Conservation (phyloP, 2,113 vertebrate species). For the Chascanopsetta lugubris region DNA sequence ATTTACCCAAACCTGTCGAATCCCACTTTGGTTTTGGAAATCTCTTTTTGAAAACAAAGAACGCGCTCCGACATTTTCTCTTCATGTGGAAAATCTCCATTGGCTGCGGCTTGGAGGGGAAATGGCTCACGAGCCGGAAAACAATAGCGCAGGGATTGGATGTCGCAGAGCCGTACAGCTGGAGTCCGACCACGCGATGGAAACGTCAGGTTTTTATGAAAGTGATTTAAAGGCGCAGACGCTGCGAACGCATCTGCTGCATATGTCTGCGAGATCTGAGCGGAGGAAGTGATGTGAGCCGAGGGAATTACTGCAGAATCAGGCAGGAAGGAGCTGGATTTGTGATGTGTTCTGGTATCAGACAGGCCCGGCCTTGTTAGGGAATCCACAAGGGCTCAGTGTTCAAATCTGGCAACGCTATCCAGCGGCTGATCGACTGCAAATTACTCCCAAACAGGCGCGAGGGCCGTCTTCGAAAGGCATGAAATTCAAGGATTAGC, state of each 20-base stretch:
- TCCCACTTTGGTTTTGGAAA: neutral
- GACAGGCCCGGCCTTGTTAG: slow-evolving; percentile 71
- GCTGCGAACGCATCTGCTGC: slow-evolving; percentile 16
- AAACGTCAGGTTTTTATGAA: neutral
- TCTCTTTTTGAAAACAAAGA: neutral
- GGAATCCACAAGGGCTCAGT: slow-evolving; percentile 65
- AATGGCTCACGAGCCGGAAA: neutral
- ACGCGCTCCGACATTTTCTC: slow-evolving; percentile 11
- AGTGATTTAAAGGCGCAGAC: slow-evolving; percentile 4
- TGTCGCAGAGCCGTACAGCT: slow-evolving; percentile 6
- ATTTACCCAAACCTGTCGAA: neutral
- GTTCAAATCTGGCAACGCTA: slow-evolving; percentile 62
- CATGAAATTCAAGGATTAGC: slow-evolving; percentile 47
- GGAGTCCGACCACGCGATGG: neutral
- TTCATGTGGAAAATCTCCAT: slow-evolving; percentile 11
- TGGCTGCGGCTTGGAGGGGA: slow-evolving; percentile 4
- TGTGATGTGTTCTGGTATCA: slow-evolving; percentile 59
- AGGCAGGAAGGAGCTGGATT: slow-evolving; percentile 55
- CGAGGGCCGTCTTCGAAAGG: slow-evolving; percentile 36
- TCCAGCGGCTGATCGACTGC: slow-evolving; percentile 52
- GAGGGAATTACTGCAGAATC: slow-evolving; percentile 62
- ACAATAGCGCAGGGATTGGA: neutral
- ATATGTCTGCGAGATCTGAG: slow-evolving; percentile 21
- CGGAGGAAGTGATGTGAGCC: slow-evolving; percentile 51
- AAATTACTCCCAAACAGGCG: slow-evolving; percentile 44